Evolutionary conservation across 1,140 invertebrate genomes (phyloP), one percentile per base, ranked within the genome.

Genomic region (Cydia amplana): DNA sequence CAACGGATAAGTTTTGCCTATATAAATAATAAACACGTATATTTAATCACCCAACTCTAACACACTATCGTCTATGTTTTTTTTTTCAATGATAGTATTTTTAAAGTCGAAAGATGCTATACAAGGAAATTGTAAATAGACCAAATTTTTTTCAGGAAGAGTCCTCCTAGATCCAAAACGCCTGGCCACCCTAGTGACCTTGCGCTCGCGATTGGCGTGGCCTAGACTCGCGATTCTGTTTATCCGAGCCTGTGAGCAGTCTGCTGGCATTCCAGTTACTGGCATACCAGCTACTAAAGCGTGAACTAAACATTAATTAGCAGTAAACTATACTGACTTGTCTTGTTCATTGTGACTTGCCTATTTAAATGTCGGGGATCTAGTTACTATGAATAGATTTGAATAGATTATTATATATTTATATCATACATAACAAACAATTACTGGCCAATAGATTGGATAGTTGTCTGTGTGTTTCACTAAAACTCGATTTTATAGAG

Each of bases 151-250:
- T 10, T 25, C 12, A 72, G 70, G 70, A 72, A 46, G 49, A 4
- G 49, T 73, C 72, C 49, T 1, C 2, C 18, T 73, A 49, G 72
- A 55, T 55, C 72, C 72, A n/a, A 73, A 51, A 36, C 18, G 72
- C 43, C 1, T 73, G 72, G 72, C 0, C 72, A 73, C 49, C 72
- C 18, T 25, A 73, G 28, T 73, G 72, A 73, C 72, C 72, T 73
- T 73, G 72, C 49, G 49, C 49, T 18, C 32, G 28, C 28, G 65
- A 70, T 70, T 70, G 32, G 65, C 36, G 65, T 43, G 72, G 72
- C 72, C 72, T 73, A 73, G 72, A 70, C n/a, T 70, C 64, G 65
- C 65, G 28, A 36, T 70, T 70, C 32, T 36, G 65, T 70, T 70
- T 70, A 70, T 70, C 32, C 65, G 65, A 70, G 65, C 32, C 65